Base-by-base conservation (phyloP, 2,797 vertebrate species). In the Coranthus polyacanthus region DNA sequence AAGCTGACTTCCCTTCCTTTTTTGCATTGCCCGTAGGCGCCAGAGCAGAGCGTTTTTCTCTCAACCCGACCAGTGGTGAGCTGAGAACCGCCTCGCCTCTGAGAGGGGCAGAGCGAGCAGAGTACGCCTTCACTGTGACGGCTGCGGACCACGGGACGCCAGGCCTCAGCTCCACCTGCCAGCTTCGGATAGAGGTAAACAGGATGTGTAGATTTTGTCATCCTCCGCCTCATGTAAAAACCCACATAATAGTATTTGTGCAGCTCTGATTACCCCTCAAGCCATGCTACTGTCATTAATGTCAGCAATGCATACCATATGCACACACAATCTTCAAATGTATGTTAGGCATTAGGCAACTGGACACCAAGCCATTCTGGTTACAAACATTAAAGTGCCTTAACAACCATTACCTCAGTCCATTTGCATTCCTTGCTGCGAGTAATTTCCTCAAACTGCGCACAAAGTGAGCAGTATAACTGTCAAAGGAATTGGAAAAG, bases 41-140 rank as follows among this genome's bases (percentile, higher is more conserved):
- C 72, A 95, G 98, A 93, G 95, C 94, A 0, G 97, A 99, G 75
- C 94, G 94, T 1, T 98, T 99, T 89, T 94, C 95, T 3, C 88
- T 99, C 18, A 96, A 96, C 13, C 69, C 89, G 4, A 93, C 92
- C 45, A 96, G 89, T 0, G 97, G 97, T 0, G 97, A 99, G 79
- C 85, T 98, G 44, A 91, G 93, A 4, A 96, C 94, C 0, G 93
- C 95, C 2, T 87, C 95, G 0, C 88, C 93, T 0, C 89, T 99
- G 21, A 93, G 89, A 49, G 93, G 85, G 10, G 34, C 88, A 0
- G 98, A 99, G 17, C 92, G 95, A 1, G 89, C 94, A 0, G 96
- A 98, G 68, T 99, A 99, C 29, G 18, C 87, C 38, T 92, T 99
- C 81, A 95, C 93, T 0, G 89, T 95, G 29, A 95, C 88, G 0